Conservation (phyloP, 2,888 invertebrate genomes). For the Lathronympha strigana region DNA sequence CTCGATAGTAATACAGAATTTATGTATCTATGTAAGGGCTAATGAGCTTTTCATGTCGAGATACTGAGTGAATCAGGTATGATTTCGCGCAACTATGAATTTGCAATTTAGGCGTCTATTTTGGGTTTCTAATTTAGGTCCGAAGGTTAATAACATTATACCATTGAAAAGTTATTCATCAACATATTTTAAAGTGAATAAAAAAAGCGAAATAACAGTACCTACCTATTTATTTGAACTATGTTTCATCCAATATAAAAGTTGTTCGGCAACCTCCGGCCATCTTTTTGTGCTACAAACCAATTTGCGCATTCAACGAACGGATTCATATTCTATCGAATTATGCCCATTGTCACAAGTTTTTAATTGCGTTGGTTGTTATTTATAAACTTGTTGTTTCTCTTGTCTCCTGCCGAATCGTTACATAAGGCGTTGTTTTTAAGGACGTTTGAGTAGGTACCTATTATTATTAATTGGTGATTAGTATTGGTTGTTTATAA, state of each 20-base stretch:
- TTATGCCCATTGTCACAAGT: constrained; percentile 26
- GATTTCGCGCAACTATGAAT: constrained; percentile 27
- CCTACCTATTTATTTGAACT: not conserved
- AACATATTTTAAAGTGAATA: too few relatives aligned
- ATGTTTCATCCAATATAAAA: constrained; percentile 4
- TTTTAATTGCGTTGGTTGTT: constrained; percentile 37
- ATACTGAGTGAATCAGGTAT: constrained; percentile 19
- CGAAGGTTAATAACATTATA: too few relatives aligned
- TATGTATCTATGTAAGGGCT: constrained; percentile 19
- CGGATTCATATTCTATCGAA: constrained; percentile 25
- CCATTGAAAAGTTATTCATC: too few relatives aligned
- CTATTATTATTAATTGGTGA: not conserved
- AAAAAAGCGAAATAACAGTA: too few relatives aligned
- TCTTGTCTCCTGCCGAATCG: not conserved
- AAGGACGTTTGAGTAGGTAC: not conserved
- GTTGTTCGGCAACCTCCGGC: not conserved
- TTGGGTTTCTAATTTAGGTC: too few relatives aligned
- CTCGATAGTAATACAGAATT: not conserved
- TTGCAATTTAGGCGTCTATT: not conserved
- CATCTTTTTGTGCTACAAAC: constrained; percentile 20
- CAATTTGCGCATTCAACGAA: constrained; percentile 26
- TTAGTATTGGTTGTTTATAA: not conserved
- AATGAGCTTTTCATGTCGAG: constrained; percentile 39
- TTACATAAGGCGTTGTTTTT: constrained; percentile 9
- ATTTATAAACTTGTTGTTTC: constrained; percentile 13